Evolutionary conservation across 1,140 invertebrate species (phyloP).

Genomic region (Drosophila eugracilis): DNA sequence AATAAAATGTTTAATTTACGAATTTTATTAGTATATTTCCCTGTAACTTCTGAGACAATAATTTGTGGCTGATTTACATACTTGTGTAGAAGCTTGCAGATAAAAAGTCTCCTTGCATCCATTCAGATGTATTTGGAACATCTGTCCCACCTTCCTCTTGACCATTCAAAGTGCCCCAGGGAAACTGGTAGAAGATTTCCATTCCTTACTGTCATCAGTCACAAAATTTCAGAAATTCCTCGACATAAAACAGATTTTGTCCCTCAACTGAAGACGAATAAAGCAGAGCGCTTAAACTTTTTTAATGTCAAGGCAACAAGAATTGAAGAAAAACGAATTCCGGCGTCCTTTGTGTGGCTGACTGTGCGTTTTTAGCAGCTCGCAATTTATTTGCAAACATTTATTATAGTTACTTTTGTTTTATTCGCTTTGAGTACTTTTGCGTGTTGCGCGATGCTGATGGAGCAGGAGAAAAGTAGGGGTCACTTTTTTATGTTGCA

Average conservation of each 20-base stretch:
- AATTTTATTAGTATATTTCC: too few species aligned
- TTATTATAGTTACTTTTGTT: constrained; percentile 82
- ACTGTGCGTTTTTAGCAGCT: constrained; percentile 58
- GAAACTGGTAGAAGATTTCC: constrained; percentile 12
- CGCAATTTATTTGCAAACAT: constrained; percentile 81
- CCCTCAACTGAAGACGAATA: constrained; percentile 36
- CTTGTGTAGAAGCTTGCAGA: background rate
- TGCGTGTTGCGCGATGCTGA: constrained; percentile 31
- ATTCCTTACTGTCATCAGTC: constrained; percentile 58
- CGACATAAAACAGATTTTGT: constrained; percentile 77
- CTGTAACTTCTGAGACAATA: background rate
- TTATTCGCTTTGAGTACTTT: constrained; percentile 74
- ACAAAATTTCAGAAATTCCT: constrained; percentile 73
- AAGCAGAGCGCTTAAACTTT: constrained; percentile 70
- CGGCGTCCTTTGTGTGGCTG: constrained; percentile 13
- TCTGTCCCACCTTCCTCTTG: background rate
- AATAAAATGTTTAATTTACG: too few species aligned
- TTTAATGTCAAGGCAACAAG: constrained; percentile 71
- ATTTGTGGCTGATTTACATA: background rate
- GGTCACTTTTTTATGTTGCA: constrained; percentile 73
- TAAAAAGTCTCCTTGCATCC: background rate
- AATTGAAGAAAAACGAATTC: constrained; percentile 29
- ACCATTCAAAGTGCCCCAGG: constrained; percentile 5
- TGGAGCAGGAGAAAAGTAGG: background rate
- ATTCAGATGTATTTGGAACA: background rate